Base-by-base conservation (phyloP, 2,797 vertebrate species). In the Mastacembelus armatus region DNA sequence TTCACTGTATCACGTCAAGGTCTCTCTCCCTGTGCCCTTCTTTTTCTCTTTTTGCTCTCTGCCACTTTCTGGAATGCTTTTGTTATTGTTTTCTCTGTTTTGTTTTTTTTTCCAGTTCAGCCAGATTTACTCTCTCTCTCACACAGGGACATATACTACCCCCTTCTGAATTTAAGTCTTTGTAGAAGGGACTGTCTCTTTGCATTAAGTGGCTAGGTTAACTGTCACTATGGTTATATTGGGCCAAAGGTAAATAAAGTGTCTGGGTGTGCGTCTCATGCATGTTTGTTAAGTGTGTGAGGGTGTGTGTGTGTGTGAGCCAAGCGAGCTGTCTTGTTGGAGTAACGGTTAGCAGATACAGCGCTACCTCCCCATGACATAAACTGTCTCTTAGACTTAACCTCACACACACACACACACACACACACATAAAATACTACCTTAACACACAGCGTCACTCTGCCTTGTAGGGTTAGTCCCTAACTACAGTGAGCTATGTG, bases 321-420 rank as follows among this genome's bases (percentile, higher is more conserved):
- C 69, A 79, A 79, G 86, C 62, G 78, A 75, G 79, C 87, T 91
- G 91, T 92, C 89, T 84, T 75, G 72, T 89, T 43, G 84, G 74
- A 62, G 71, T 87, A 90, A 85, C 67, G 74, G 84, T 88, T 86
- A 90, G 83, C 88, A 89, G 87, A 91, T 88, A 89, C 83, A 87
- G 71, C 32, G 39, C 80, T 91, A 69, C 83, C 84, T 92, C 83
- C 70, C 54, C 75, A 85, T 89, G 91, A 91, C 90, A 89, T 51
- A 77, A 69, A 81, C 84, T 91, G 87, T 92, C 89, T 85, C 88
- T 88, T 85, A 43, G 32, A 44, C 60, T 92, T 76, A 89, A 40
- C 62, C 66, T 87, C 87, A 57, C 22, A 26, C n/a, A 42, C 52
- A 61, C 57, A 71, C n/a, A 57, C 51, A 66, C 32, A 56, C 10